Base-by-base conservation (phyloP, 2,113 vertebrate species). In the Regulus satrapa region DNA sequence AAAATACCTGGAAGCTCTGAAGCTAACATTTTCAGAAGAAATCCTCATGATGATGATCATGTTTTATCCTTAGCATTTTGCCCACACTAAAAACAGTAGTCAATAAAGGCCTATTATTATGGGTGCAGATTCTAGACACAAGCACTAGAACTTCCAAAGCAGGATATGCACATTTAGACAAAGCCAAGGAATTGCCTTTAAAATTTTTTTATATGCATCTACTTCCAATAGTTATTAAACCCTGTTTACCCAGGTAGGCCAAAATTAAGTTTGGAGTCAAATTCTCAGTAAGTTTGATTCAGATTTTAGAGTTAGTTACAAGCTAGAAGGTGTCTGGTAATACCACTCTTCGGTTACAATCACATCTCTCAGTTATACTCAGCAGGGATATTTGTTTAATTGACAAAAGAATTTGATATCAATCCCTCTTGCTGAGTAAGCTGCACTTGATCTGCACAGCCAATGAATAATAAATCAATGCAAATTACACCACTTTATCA, bases 381-480 rank as follows among this genome's bases (percentile, higher is more conserved):
- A 93, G 88, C 90, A 92, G 89, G 89, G 64, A 78, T 56, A 68
- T 92, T 93, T 82, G 78, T 92, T 92, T 89, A 94, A 89, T 62
- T 2, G 1, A 95, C 80, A 91, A 84, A 94, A 82, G 84, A 92
- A 87, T 91, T 87, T 82, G 62, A 69, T 92, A 80, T 79, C 93
- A 87, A 71, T 89, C 81, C 66, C 74, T 85, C 91, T 87, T 1
- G 2, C 87, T 89, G 80, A 69, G 84, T 64, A 92, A 92, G 52
- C 69, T 89, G 58, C 76, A 85, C 77, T 95, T 91, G 84, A 95
- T 97, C 91, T 87, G 69, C 73, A 61, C 56, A 92, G 77, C 66
- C 92, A 92, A 91, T 95, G 91, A 96, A 96, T 97, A 96, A 94
- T 95, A 97, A 95, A 96, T 95, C 94, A 95, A 95, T 95, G 91